Conservation (phyloP, 2,113 vertebrate genomes). For the Gavialis gangeticus region DNA sequence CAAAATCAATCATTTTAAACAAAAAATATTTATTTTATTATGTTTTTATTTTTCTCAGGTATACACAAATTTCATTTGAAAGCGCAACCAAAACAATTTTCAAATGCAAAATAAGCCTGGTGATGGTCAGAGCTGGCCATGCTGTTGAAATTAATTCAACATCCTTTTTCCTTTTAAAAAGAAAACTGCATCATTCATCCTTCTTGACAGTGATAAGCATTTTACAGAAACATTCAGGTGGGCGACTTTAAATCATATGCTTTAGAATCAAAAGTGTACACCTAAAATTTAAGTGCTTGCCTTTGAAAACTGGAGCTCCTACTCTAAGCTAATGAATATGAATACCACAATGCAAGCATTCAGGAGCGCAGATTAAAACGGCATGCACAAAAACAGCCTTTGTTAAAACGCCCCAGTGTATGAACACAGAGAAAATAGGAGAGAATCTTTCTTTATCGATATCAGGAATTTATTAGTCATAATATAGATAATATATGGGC, state of each 20-base stretch:
- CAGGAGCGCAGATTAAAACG: background rate
- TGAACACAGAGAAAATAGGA: conserved; percentile 13
- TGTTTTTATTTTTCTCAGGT: background rate
- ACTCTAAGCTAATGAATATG: background rate
- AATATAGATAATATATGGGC: background rate
- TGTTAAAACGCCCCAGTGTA: background rate
- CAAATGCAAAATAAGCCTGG: background rate
- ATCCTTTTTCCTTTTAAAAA: background rate
- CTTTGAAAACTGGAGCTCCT: background rate
- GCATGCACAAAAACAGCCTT: background rate
- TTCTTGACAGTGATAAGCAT: background rate
- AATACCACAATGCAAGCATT: conserved; percentile 35
- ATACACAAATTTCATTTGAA: background rate
- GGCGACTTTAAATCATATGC: conserved; percentile 30
- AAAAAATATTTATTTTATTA: too few relatives aligned
- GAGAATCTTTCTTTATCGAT: conserved; percentile 13
- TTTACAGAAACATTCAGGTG: background rate
- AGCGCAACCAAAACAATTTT: background rate
- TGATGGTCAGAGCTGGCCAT: background rate
- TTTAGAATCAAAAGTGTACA: background rate
- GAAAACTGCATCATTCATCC: background rate
- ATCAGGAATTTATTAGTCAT: conserved; percentile 31
- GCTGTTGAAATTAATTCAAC: background rate
- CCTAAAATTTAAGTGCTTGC: conserved; percentile 46
- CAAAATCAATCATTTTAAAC: background rate